A percentile compares a stretch with the other conserved stretches of the same genome.
These are phyloP conservation scores for zebrafish (Danio rerio) DNA, from an alignment of 2,113 vertebrate species.

Conservation along the genomic window DNA sequence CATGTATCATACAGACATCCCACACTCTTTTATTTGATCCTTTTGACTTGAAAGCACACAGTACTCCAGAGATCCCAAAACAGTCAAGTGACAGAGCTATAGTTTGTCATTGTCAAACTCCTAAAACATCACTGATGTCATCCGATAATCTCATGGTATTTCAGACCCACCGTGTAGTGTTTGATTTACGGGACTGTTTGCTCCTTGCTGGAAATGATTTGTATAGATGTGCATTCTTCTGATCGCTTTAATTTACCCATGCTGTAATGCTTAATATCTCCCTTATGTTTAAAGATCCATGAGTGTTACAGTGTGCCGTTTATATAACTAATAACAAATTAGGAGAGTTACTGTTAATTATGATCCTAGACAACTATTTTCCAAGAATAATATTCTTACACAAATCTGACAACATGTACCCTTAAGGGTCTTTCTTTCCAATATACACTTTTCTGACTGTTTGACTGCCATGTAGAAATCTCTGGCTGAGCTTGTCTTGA, in stretches of 20 bases:
- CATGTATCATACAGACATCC: constrained; percentile 2
- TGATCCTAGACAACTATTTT: background rate
- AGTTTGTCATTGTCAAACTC: constrained; percentile 8
- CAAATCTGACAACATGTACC: too few species aligned
- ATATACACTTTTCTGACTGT: too few species aligned
- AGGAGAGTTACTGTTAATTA: background rate
- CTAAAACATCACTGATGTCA: constrained; percentile 15
- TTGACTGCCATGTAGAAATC: too few species aligned
- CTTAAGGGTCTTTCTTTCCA: too few species aligned
- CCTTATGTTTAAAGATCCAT: constrained; percentile 3
- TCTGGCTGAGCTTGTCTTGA: too few species aligned
- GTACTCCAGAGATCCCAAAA: background rate
- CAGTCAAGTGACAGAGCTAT: background rate
- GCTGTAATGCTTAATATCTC: background rate
- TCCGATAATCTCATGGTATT: constrained; percentile 12
- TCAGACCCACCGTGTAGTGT: background rate
- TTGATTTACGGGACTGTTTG: constrained; percentile 10
- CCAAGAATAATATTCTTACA: background rate
- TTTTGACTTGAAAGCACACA: background rate
- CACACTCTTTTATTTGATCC: background rate
- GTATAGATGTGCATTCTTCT: constrained; percentile 7
- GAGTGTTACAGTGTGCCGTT: background rate
- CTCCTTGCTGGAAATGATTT: background rate
- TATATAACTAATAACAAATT: background rate
- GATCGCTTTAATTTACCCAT: background rate